phyloP scores from a whole-genome alignment of 2,888 invertebrate genomes.

The Folsomia candida region DNA sequence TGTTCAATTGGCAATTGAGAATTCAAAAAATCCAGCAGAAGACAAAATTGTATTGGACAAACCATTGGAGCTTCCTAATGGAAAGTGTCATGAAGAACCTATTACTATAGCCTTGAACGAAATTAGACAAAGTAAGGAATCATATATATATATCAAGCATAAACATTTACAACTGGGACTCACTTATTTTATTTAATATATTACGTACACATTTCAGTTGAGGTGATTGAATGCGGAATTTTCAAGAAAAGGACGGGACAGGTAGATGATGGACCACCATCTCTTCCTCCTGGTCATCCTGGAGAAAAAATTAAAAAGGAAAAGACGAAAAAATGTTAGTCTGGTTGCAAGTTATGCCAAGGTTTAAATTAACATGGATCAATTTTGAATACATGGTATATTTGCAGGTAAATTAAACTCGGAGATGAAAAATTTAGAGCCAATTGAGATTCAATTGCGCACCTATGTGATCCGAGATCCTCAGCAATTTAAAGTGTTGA shows the following conservation, averaged over 20 bases:
- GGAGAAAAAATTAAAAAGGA: background rate
- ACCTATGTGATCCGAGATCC: slow-evolving; percentile 37
- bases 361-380: too few species aligned
- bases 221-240: slow-evolving; percentile 29
- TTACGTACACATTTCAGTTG: too few species aligned
- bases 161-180: too few species aligned
- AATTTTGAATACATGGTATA: too few species aligned
- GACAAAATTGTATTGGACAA: slow-evolving; percentile 28
- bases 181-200: background rate
- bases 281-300: background rate
- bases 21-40: slow-evolving; percentile 20
- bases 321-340: background rate
- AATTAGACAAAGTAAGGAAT: slow-evolving; percentile 29
- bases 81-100: slow-evolving; percentile 24
- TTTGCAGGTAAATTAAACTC: slow-evolving; percentile 2
- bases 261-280: slow-evolving; percentile 1
- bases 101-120: slow-evolving; percentile 26
- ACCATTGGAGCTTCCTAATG: slow-evolving; percentile 32
- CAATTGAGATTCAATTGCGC: slow-evolving; percentile 36
- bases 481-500: slow-evolving; percentile 27
- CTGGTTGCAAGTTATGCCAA: too few species aligned
- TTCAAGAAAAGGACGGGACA: slow-evolving; percentile 30
- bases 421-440: slow-evolving; percentile 30
- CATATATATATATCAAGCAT: background rate
- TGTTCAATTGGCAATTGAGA: slow-evolving; percentile 11